Percentiles rank a stretch among this genome's conserved stretches.
Conservation (phyloP, 2,113 vertebrate species). For the Illadopsis cleaveri region DNA sequence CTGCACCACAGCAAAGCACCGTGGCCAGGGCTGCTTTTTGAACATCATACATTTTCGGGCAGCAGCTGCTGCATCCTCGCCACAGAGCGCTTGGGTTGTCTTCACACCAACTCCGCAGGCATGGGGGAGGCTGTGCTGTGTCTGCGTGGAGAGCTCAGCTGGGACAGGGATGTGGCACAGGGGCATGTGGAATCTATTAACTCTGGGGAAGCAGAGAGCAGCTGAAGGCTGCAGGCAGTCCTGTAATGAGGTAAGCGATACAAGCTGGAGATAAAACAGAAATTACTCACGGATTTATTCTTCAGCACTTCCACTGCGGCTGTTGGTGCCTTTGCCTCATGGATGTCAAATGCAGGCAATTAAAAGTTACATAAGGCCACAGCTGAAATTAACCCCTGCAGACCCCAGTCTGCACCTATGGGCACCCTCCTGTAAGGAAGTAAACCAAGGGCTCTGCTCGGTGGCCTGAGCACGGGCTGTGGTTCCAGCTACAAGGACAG, state of each 20-base stretch:
- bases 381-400: neutral
- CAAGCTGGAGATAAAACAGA: neutral
- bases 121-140: rapidly evolving
- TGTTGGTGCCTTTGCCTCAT: neutral
- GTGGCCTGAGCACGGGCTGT: rapidly evolving
- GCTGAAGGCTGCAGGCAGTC: neutral
- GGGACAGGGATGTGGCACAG: neutral
- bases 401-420: no score
- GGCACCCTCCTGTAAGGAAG: neutral
- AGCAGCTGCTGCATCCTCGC: neutral
- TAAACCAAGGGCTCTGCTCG: rapidly evolving
- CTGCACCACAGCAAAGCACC: neutral
- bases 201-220: neutral
- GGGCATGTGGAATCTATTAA: neutral
- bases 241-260: neutral
- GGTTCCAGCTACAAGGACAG: neutral
- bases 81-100: rapidly evolving
- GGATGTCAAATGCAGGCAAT: neutral
- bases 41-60: rapidly evolving
- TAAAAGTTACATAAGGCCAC: neutral
- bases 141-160: rapidly evolving
- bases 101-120: rapidly evolving
- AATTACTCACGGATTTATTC: neutral
- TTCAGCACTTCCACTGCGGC: neutral
- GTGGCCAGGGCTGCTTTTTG: neutral